These are phyloP conservation scores for Erebia epiphron DNA, from an alignment of 2,888 invertebrate species.

Conservation along the genomic window DNA sequence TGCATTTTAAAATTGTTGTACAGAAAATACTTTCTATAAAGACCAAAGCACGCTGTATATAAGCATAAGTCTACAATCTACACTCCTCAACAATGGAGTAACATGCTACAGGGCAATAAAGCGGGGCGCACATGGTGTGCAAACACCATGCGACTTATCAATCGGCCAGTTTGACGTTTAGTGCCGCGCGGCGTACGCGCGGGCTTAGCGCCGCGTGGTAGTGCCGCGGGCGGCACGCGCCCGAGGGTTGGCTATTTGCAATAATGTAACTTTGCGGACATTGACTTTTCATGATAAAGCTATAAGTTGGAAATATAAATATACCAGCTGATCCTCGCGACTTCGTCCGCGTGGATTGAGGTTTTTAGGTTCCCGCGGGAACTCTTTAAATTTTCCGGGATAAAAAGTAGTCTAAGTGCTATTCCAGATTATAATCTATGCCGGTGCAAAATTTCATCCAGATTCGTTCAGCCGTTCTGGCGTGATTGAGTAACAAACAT, in stretches of 20 bases:
- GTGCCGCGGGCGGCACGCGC: slow-evolving; percentile 55
- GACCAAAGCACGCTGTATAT: neutral
- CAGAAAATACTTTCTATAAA: neutral
- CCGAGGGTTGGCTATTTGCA: slow-evolving; percentile 26
- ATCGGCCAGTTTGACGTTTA: slow-evolving; percentile 71
- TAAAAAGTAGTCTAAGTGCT: too few relatives aligned
- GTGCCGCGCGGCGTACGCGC: slow-evolving; percentile 59
- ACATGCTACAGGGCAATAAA: slow-evolving; percentile 65
- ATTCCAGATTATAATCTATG: too few relatives aligned
- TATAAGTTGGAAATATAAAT: neutral
- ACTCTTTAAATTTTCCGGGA: too few relatives aligned
- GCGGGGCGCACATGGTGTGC: slow-evolving; percentile 48
- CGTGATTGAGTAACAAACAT: too few relatives aligned
- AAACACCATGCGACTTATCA: slow-evolving; percentile 71
- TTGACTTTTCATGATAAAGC: slow-evolving; percentile 16
- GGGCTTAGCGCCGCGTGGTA: slow-evolving; percentile 65
- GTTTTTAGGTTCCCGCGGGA: too few relatives aligned
- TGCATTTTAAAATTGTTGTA: too few relatives aligned
- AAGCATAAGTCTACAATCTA: neutral
- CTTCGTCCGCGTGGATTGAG: too few relatives aligned
- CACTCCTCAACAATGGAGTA: slow-evolving; percentile 52
- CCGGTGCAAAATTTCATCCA: too few relatives aligned
- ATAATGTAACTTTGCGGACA: slow-evolving; percentile 20
- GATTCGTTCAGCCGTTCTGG: too few relatives aligned
- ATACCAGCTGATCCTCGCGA: too few relatives aligned